These are phyloP conservation scores for Folsomia candida DNA, from an alignment of 2,888 invertebrate genomes.

Conservation along the genomic window DNA sequence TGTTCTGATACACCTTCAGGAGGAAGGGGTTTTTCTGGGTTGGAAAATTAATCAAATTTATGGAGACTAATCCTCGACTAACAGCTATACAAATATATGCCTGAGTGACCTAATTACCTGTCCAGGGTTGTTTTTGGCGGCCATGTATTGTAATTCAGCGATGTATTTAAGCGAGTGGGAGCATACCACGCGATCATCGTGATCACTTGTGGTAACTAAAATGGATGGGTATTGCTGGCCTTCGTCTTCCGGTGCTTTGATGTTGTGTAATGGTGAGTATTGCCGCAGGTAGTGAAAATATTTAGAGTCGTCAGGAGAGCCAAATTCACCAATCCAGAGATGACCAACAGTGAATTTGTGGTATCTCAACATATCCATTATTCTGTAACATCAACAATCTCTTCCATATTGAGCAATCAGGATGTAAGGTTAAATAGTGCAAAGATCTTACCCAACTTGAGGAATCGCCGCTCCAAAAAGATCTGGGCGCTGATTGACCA, in stretches of 20 bases:
- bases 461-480: conserved; percentile 87
- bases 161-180: conserved; percentile 93
- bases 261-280: conserved; percentile 41
- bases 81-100: background rate
- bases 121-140: conserved; percentile 55
- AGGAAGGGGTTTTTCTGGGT: conserved; percentile 75
- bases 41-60: background rate
- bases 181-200: conserved; percentile 64
- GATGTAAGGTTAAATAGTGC: conserved; percentile 35
- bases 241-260: conserved; percentile 24
- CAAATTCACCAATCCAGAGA: conserved; percentile 35
- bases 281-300: conserved; percentile 26
- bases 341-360: conserved; percentile 35
- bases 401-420: no score
- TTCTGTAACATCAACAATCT: conserved; percentile 15
- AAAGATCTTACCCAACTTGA: conserved; percentile 75
- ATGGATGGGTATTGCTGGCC: conserved; percentile 31
- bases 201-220: conserved; percentile 28
- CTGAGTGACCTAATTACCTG: conserved; percentile 4
- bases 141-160: conserved; percentile 78
- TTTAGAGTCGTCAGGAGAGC: conserved; percentile 16
- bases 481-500: conserved; percentile 91
- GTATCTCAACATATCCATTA: conserved; percentile 37
- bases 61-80: background rate
- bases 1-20: conserved; percentile 63